A percentile compares a stretch with the other conserved stretches of the same genome.
phyloP scores from a whole-genome alignment of 2,113 vertebrate genomes.

The Cryptomyrus ogoouensis region DNA sequence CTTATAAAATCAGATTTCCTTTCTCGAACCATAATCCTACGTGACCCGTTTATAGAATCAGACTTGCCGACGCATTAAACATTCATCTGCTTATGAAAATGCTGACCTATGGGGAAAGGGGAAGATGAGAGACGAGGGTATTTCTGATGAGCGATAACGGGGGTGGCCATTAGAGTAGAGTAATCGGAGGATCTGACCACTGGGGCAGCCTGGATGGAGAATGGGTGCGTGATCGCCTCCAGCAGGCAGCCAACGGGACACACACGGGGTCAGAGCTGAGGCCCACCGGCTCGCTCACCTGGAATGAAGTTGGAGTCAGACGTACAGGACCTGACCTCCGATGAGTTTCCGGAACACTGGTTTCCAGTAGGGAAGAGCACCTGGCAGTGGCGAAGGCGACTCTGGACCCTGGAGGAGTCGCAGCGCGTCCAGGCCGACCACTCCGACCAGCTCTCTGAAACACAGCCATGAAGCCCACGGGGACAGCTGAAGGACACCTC shows the following conservation, averaged over 20 bases:
- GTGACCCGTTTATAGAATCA: not conserved
- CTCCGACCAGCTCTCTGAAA: conserved; percentile 88
- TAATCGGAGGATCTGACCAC: conserved; percentile 27
- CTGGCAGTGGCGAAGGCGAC: conserved; percentile 76
- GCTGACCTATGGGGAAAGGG: not conserved
- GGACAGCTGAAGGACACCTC: not conserved
- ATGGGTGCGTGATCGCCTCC: conserved; percentile 44
- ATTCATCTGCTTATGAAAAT: not conserved
- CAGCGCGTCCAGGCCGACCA: conserved; percentile 92
- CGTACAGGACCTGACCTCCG: conserved; percentile 71
- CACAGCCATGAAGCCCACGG: not conserved
- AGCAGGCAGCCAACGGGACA: conserved; percentile 23
- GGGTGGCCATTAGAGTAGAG: conserved; percentile 27
- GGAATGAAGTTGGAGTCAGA: conserved; percentile 85
- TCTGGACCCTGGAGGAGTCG: conserved; percentile 67
- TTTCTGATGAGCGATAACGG: conserved; percentile 35
- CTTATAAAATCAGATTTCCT: conserved; percentile 6
- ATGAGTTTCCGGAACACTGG: conserved; percentile 84
- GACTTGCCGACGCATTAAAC: not conserved
- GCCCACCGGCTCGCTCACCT: conserved; percentile 62
- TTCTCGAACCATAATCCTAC: not conserved
- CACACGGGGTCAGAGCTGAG: conserved; percentile 44
- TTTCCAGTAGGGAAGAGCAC: conserved; percentile 81
- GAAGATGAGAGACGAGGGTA: not conserved
- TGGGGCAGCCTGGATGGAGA: conserved; percentile 19